Base-by-base conservation (phyloP, 2,113 vertebrate genomes). In the Nyctereutes procyonoides region DNA sequence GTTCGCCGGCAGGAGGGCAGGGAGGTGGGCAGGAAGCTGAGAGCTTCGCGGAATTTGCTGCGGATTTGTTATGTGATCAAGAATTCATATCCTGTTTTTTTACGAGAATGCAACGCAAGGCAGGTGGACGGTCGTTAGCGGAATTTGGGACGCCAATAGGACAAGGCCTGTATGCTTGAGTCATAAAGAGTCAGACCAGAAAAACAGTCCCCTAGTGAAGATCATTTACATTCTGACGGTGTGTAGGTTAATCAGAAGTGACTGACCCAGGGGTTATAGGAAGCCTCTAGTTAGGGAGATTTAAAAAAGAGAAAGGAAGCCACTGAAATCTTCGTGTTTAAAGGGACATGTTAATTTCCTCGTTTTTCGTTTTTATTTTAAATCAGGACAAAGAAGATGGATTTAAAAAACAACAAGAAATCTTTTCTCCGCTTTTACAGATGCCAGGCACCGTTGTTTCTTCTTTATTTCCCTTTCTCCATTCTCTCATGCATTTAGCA, bases 361-460 rank as follows among this genome's bases (percentile, higher is more conserved):
- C 67, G 19, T 63, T 10, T 48, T 88, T 87, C 83, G 6, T 26
- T 93, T 89, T 83, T 65, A 73, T 83, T 87, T 74, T 90, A 97
- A 58, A 77, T 2, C 5, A 82, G 30, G 19, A 56, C 12, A 77
- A 93, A 90, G 19, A 65, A 71, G 7, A 89, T 11, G 19, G 56
- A 55, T 91, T 22, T 6, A 38, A 19, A 67, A 7, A 43, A 43
- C 6, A 43, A 43, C 43, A 43, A 43, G 6, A 87, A 48, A 62
- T 91, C 19, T 87, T 87, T n/a, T 16, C 32, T 90, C 8, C 2
- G 2, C 22, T 77, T 85, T 84, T 38, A 65, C 3, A 69, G 51
- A 79, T 77, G 83, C 12, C 15, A 90, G 65, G 9, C 10, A 63
- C 38, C 35, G 10, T 13, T 86, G 3, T 16, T 90, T 20, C 43